Conservation (phyloP, 2,797 vertebrate genomes). For the Cephalopachus bancanus region DNA sequence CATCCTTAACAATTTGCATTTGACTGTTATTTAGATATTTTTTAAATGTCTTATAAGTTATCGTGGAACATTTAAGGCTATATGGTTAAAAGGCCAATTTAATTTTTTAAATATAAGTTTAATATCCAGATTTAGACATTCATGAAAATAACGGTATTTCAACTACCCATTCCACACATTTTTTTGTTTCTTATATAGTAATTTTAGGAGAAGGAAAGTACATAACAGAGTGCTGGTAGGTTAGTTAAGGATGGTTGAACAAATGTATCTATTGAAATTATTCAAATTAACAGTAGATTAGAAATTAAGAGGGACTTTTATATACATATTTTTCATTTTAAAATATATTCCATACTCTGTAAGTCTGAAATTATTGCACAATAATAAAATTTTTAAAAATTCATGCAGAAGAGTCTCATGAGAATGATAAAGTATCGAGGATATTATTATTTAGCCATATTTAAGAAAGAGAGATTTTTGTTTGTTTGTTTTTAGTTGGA, state of each 20-base stretch:
- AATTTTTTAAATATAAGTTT: neutral
- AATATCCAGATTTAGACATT: slow-evolving; percentile 9
- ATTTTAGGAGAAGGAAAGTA: neutral
- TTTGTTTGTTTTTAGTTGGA: too few relatives aligned
- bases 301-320: slow-evolving; percentile 49
- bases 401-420: neutral
- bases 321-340: neutral
- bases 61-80: slow-evolving; percentile 46
- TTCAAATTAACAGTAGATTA: neutral
- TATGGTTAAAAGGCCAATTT: slow-evolving; percentile 45
- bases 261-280: slow-evolving; percentile 34
- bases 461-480: neutral
- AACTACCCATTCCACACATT: slow-evolving; percentile 9
- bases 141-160: neutral
- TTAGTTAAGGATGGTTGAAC: neutral
- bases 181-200: slow-evolving; percentile 19
- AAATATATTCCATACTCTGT: neutral
- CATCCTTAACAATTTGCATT: slow-evolving; percentile 44
- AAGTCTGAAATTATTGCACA: slow-evolving; percentile 39
- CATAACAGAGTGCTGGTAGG: neutral
- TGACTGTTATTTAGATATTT: slow-evolving; percentile 14
- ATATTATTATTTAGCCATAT: neutral
- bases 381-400: neutral
- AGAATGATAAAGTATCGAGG: neutral
- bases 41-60: neutral